phyloP scores from a whole-genome alignment of 1,140 invertebrate genomes.

The Eubasilissa regina region DNA sequence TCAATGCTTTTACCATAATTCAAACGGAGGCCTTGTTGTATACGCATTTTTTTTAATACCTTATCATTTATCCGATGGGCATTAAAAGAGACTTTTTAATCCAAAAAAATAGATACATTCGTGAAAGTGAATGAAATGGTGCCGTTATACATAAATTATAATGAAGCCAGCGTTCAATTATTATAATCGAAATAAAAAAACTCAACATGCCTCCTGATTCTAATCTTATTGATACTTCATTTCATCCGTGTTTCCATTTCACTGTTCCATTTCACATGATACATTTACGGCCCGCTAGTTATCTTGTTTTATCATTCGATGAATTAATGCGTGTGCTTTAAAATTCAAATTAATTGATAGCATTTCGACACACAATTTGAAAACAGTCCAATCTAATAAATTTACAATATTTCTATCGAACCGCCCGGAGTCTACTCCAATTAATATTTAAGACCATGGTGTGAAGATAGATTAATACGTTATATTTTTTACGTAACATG shows the following conservation, averaged over 20 bases:
- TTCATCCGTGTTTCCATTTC: slow-evolving; percentile 29
- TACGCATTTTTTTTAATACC: too few species aligned
- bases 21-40: too few species aligned
- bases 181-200: slow-evolving; percentile 17
- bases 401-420: slow-evolving; percentile 22
- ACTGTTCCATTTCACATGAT: slow-evolving; percentile 8
- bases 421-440: slow-evolving; percentile 17
- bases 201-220: slow-evolving; percentile 7
- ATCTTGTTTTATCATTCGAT: slow-evolving; percentile 22
- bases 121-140: slow-evolving; percentile 2
- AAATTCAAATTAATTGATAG: slow-evolving; percentile 42
- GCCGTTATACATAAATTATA: background rate
- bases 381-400: slow-evolving; percentile 40
- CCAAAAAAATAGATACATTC: too few species aligned
- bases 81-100: too few species aligned
- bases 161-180: slow-evolving; percentile 11
- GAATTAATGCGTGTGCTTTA: slow-evolving; percentile 19
- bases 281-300: background rate
- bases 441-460: slow-evolving; percentile 36
- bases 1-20: too few species aligned
- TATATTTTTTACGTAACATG: too few species aligned
- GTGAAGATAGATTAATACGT: slow-evolving; percentile 29
- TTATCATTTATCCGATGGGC: too few species aligned
- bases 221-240: slow-evolving; percentile 27
- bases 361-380: slow-evolving; percentile 42